A percentile compares a stretch with the other conserved stretches of the same genome.
These are phyloP conservation scores for Serilophus lunatus DNA, from an alignment of 2,113 vertebrate genomes.

Conservation along the genomic window DNA sequence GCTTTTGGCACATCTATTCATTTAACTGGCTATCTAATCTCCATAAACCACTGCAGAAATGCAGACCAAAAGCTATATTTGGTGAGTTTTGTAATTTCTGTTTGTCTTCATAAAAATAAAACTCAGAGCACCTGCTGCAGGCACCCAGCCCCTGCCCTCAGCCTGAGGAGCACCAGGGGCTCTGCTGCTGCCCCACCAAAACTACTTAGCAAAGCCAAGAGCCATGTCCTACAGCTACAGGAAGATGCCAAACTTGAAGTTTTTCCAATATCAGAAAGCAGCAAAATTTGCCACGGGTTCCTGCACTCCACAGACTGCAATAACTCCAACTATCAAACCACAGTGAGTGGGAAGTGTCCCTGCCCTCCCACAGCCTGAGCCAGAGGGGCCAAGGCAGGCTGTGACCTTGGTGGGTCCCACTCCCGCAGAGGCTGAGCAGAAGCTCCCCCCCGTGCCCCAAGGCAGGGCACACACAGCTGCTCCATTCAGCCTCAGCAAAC, in stretches of 20 bases:
- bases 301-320: background rate
- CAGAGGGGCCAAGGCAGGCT: background rate
- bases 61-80: background rate
- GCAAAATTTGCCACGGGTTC: background rate
- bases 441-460: background rate
- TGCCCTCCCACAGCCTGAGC: background rate
- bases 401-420: background rate
- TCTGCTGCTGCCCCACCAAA: background rate
- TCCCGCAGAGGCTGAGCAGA: background rate
- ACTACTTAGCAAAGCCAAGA: background rate
- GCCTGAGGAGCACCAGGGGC: background rate
- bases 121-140: background rate
- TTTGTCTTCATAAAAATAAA: background rate
- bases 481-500: background rate
- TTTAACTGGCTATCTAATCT: background rate
- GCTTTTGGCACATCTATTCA: background rate
- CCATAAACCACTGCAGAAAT: background rate
- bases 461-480: background rate
- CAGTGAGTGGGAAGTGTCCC: background rate
- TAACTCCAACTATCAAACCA: background rate
- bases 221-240: background rate
- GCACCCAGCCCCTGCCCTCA: background rate
- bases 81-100: background rate
- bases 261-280: background rate
- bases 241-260: background rate